These are phyloP conservation scores for Xenopus laevis DNA, from an alignment of 2,113 vertebrate genomes.

Conservation along the genomic window DNA sequence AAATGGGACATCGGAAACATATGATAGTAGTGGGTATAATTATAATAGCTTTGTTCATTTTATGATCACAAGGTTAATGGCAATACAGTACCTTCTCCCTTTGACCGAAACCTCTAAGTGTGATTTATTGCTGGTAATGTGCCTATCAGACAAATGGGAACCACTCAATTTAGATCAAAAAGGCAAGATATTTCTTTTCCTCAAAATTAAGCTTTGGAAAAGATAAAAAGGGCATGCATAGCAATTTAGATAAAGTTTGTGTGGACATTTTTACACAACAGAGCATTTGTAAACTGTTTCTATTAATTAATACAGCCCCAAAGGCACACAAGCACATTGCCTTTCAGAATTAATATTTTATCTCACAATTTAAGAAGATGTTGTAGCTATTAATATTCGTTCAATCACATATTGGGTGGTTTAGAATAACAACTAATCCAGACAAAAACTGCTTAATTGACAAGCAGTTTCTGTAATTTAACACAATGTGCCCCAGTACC, in stretches of 20 bases:
- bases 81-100: slow-evolving; percentile 29
- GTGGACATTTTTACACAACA: slow-evolving; percentile 15
- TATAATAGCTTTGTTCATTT: slow-evolving; percentile 8
- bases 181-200: slow-evolving; percentile 31
- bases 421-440: no score
- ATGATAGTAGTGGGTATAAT: slow-evolving; percentile 6
- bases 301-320: background rate
- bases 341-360: no score
- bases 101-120: slow-evolving; percentile 22
- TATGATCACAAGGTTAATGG: slow-evolving; percentile 32
- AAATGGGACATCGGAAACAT: slow-evolving; percentile 14
- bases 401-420: no score
- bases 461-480: no score
- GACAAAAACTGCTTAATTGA: no score
- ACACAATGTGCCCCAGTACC: no score
- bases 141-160: slow-evolving; percentile 14
- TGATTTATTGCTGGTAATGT: slow-evolving; percentile 21
- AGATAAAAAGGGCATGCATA: slow-evolving; percentile 23
- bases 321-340: no score
- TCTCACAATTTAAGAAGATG: no score
- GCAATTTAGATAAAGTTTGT: slow-evolving; percentile 22
- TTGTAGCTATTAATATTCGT: no score
- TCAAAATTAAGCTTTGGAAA: slow-evolving; percentile 21
- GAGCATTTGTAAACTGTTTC: slow-evolving; percentile 12
- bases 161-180: slow-evolving; percentile 32